Percentiles rank a stretch among this genome's conserved stretches.
These are phyloP conservation scores for Bufotes viridis DNA, from an alignment of 2,797 vertebrate genomes.

Conservation along the genomic window DNA sequence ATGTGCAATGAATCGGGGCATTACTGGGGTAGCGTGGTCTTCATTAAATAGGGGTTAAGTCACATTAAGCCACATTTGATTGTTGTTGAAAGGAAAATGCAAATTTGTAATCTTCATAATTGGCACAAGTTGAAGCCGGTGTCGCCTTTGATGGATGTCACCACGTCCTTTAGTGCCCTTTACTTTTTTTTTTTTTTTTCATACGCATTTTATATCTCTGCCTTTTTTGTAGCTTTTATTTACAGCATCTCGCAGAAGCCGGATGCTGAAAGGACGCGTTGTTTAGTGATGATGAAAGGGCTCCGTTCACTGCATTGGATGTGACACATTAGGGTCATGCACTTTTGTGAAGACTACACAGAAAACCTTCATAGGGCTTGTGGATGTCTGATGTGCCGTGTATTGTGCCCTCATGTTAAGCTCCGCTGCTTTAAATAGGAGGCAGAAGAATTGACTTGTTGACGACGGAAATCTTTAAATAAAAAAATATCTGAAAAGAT, in stretches of 20 bases:
- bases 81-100: background rate
- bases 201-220: slow-evolving; percentile 66
- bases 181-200: slow-evolving; percentile 31
- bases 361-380: slow-evolving; percentile 88
- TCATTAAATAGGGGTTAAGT: slow-evolving; percentile 11
- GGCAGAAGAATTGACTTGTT: slow-evolving; percentile 55
- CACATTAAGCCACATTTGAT: background rate
- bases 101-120: background rate
- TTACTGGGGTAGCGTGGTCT: slow-evolving; percentile 54
- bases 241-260: slow-evolving; percentile 62
- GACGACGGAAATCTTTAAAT: slow-evolving; percentile 60
- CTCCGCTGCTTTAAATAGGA: slow-evolving; percentile 71
- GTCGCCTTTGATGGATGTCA: slow-evolving; percentile 17
- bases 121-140: background rate
- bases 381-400: slow-evolving; percentile 86
- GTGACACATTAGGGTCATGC: slow-evolving; percentile 70
- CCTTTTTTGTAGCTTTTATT: slow-evolving; percentile 65
- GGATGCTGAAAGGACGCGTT: slow-evolving; percentile 62
- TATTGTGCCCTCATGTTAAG: slow-evolving; percentile 72
- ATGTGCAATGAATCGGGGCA: slow-evolving; percentile 55
- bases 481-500: slow-evolving; percentile 64
- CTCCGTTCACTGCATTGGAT: slow-evolving; percentile 67
- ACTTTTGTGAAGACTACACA: slow-evolving; percentile 89
- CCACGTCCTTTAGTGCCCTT: slow-evolving; percentile 58
- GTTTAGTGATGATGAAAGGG: slow-evolving; percentile 63